These are phyloP conservation scores for sheep (Ovis aries) DNA, from an alignment of 2,113 vertebrate genomes.

Conservation along the genomic window ARS-UI_Ramb_v3.0 NC_056055.1:193457001-193457500, in stretches of 20 bases:
- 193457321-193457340: background rate
- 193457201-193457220: background rate
- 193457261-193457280: background rate
- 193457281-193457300: background rate
- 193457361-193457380: background rate
- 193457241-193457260: conserved; percentile 1
- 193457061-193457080: background rate
- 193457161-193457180: background rate
- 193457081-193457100: background rate
- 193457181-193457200: background rate
- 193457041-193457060: background rate
- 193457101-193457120: background rate
- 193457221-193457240: background rate
- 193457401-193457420: background rate
- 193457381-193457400: background rate
- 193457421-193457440: background rate
- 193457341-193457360: background rate
- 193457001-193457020: background rate
- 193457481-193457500: background rate
- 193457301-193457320: background rate
- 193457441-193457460: background rate
- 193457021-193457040: background rate
- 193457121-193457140: background rate
- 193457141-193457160: background rate
- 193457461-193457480: background rate